Conservation (phyloP, 2,113 vertebrate species). For the Pongo pygmaeus region DNA sequence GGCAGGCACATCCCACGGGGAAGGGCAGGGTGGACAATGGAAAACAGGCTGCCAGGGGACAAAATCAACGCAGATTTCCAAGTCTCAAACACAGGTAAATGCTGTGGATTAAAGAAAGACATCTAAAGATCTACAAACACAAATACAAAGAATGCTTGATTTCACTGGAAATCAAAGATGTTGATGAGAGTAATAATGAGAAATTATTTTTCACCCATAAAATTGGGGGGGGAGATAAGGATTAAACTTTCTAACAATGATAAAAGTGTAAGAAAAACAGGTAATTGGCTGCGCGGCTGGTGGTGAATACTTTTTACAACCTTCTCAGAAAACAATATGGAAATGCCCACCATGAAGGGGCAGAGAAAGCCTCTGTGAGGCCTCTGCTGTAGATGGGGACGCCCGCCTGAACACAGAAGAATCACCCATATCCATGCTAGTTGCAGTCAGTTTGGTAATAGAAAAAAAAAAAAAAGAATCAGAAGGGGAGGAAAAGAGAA, state of each 20-base stretch:
- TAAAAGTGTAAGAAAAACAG: fast-evolving
- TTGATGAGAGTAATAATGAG: fast-evolving
- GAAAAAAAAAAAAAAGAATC: background rate
- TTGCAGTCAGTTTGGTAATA: fast-evolving
- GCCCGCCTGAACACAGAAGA: fast-evolving
- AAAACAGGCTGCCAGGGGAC: background rate
- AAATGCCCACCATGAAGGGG: fast-evolving
- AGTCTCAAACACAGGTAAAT: fast-evolving
- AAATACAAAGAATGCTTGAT: fast-evolving
- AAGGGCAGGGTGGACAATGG: fast-evolving
- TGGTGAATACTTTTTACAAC: background rate
- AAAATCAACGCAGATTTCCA: fast-evolving
- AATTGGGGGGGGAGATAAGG: fast-evolving
- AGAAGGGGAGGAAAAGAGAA: background rate
- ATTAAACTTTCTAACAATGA: fast-evolving
- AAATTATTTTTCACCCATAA: fast-evolving
- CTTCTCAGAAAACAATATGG: no score
- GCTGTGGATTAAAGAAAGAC: background rate
- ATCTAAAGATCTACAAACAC: background rate
- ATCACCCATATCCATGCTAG: fast-evolving
- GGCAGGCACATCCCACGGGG: fast-evolving
- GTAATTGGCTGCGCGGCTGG: fast-evolving
- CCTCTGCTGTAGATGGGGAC: fast-evolving
- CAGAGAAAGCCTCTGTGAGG: background rate
- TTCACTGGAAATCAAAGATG: background rate